phyloP scores from a whole-genome alignment of 2,113 vertebrate genomes.

The Acanthisitta chloris region DNA sequence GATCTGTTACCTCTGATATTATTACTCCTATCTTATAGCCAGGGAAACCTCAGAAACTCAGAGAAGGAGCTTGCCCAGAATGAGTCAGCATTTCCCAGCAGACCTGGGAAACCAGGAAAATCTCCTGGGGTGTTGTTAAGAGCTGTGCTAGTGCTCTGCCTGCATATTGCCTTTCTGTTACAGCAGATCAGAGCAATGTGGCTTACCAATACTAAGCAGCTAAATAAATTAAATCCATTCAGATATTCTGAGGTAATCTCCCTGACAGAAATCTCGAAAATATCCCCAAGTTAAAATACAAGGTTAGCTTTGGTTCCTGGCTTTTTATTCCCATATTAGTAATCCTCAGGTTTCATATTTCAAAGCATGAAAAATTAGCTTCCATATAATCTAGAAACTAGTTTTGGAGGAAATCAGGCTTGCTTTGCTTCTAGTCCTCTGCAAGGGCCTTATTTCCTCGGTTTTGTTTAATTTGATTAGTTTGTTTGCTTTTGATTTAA shows the following conservation, averaged over 20 bases:
- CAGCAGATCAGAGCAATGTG: neutral
- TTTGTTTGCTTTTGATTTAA: neutral
- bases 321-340: neutral
- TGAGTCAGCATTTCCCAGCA: neutral
- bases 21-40: neutral
- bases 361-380: neutral
- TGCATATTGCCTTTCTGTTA: neutral
- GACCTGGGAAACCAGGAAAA: neutral
- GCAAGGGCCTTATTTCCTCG: neutral
- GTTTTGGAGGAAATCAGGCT: neutral
- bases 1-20: neutral
- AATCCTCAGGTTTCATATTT: neutral
- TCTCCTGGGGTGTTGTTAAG: neutral
- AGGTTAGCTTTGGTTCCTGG: neutral
- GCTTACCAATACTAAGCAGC: neutral
- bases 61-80: neutral
- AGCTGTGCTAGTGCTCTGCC: neutral
- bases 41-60: neutral
- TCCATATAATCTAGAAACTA: neutral
- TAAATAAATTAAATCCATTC: constrained; percentile 2
- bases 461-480: neutral
- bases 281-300: neutral
- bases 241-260: neutral
- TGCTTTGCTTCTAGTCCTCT: neutral
- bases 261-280: neutral